Evolutionary conservation across 2,888 invertebrate genomes (phyloP).

Genomic region (Cartodere bifasciata): DNA sequence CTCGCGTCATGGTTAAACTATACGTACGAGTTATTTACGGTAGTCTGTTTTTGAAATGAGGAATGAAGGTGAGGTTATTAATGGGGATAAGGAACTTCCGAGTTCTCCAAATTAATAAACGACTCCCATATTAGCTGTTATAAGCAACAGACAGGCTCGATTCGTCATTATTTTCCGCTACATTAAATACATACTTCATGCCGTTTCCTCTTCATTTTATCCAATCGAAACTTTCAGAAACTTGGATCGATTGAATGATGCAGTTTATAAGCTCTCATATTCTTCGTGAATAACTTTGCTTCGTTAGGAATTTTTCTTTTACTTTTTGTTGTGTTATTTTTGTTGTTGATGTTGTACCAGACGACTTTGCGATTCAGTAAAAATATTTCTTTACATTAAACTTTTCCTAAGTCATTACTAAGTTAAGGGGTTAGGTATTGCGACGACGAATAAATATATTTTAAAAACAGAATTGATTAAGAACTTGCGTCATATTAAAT

Average conservation of each 20-base stretch:
- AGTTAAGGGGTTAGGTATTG: too few species aligned
- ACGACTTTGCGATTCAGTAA: too few species aligned
- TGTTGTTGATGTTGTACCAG: too few species aligned
- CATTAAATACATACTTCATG: slow-evolving; percentile 40
- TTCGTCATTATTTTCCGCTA: slow-evolving; percentile 41
- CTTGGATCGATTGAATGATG: slow-evolving; percentile 15
- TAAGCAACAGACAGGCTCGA: slow-evolving; percentile 38
- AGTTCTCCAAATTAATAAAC: slow-evolving; percentile 38
- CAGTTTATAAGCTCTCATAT: too few species aligned
- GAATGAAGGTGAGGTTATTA: slow-evolving; percentile 35
- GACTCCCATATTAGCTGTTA: slow-evolving; percentile 38
- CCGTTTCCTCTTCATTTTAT: slow-evolving; percentile 33
- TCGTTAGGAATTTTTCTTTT: too few species aligned
- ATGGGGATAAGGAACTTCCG: slow-evolving; percentile 28
- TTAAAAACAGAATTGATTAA: too few species aligned
- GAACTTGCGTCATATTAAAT: too few species aligned
- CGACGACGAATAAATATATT: too few species aligned
- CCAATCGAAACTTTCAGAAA: slow-evolving; percentile 28
- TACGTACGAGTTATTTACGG: slow-evolving; percentile 28
- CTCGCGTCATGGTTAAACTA: slow-evolving; percentile 28
- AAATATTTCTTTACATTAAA: too few species aligned
- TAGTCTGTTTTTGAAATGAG: slow-evolving; percentile 33
- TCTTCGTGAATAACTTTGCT: too few species aligned
- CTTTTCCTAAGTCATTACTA: too few species aligned
- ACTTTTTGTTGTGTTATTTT: too few species aligned